Percentiles rank a stretch among this genome's conserved stretches.
phyloP scores from a whole-genome alignment of 1,140 invertebrate species.

The Pseudomyrmex pallidus region DNA sequence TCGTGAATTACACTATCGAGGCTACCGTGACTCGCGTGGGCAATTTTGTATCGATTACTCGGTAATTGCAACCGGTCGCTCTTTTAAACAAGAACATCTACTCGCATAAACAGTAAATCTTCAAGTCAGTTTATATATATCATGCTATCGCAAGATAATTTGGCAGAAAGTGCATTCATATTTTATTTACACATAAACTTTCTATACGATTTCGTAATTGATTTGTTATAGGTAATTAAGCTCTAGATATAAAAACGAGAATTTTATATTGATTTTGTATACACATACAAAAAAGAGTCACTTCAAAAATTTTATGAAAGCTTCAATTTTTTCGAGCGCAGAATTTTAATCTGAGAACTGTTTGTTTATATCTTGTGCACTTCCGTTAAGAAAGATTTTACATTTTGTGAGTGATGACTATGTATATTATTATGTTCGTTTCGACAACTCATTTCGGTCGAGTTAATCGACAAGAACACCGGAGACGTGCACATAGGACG shows the following conservation, averaged over 20 bases:
- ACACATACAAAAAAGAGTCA: background rate
- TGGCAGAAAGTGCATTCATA: constrained; percentile 3
- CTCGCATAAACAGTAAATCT: constrained; percentile 30
- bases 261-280: too few relatives aligned
- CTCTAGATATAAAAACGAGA: background rate
- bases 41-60: constrained; percentile 43
- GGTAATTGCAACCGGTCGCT: constrained; percentile 30
- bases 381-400: background rate
- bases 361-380: too few relatives aligned
- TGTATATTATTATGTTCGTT: constrained; percentile 12
- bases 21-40: background rate
- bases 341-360: background rate
- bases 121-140: constrained; percentile 19
- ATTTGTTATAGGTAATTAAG: too few relatives aligned
- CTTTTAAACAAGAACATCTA: constrained; percentile 2
- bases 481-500: background rate
- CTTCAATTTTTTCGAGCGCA: background rate
- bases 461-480: constrained; percentile 26
- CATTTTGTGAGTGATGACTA: constrained; percentile 13
- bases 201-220: too few relatives aligned
- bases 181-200: background rate
- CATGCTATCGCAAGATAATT: constrained; percentile 24
- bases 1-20: constrained; percentile 4
- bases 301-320: background rate
- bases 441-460: constrained; percentile 13